These are phyloP conservation scores for Parotia lawesii DNA, from an alignment of 2,113 vertebrate genomes.

Conservation along the genomic window DNA sequence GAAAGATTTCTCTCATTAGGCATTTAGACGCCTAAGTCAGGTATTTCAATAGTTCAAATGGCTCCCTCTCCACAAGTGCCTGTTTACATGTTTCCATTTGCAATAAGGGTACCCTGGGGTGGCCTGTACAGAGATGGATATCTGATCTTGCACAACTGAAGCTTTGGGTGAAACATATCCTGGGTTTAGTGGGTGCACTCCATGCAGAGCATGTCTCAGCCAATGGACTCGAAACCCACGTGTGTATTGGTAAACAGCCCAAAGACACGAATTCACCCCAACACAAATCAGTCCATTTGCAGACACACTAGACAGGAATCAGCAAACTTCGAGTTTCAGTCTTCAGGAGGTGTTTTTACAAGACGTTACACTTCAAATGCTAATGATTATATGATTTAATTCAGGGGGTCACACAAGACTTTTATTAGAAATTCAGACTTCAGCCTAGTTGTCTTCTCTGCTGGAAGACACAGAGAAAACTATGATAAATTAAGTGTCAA, in stretches of 20 bases:
- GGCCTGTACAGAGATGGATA: not conserved
- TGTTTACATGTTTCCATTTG: not conserved
- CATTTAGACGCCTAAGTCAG: not conserved
- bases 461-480: not conserved
- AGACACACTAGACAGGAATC: not conserved
- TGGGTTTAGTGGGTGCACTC: not conserved
- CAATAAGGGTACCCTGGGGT: not conserved
- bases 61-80: not conserved
- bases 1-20: not conserved
- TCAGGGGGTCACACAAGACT: not conserved
- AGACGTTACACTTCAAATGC: not conserved
- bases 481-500: slow-evolving; percentile 41
- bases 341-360: not conserved
- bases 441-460: not conserved
- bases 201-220: not conserved
- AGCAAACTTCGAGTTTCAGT: not conserved
- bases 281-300: not conserved
- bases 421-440: not conserved
- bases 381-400: slow-evolving; percentile 19
- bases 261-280: not conserved
- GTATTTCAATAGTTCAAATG: not conserved
- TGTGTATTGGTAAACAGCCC: not conserved
- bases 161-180: not conserved
- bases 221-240: not conserved
- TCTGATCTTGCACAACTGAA: not conserved